These are phyloP conservation scores for Glyphotaelius pellucidus DNA, from an alignment of 2,888 invertebrate genomes.

Conservation along the genomic window DNA sequence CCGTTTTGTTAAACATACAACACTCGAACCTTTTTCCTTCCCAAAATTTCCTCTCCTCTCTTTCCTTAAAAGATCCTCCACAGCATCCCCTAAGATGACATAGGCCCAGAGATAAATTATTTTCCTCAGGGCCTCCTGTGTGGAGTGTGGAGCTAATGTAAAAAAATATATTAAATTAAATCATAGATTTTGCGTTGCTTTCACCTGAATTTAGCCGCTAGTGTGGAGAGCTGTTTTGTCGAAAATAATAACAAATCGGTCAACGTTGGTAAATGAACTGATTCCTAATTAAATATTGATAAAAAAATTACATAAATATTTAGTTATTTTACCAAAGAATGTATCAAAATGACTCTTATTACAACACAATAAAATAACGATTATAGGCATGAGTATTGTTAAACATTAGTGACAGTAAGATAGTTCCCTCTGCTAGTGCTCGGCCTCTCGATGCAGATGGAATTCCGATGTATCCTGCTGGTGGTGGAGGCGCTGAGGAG, in stretches of 20 bases:
- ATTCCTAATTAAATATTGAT: neutral
- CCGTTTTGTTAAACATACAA: too few relatives aligned
- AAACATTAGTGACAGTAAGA: constrained; percentile 65
- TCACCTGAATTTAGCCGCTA: neutral
- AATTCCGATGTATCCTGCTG: constrained; percentile 62
- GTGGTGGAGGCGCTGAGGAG: constrained; percentile 56
- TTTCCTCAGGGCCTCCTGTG: too few relatives aligned
- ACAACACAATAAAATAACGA: neutral
- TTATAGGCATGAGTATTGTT: constrained; percentile 23
- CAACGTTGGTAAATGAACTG: neutral
- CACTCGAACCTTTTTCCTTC: too few relatives aligned
- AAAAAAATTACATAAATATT: neutral
- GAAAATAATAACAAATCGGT: neutral
- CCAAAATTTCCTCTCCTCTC: too few relatives aligned
- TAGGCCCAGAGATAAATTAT: too few relatives aligned
- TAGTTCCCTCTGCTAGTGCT: constrained; percentile 63
- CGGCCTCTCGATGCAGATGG: constrained; percentile 63
- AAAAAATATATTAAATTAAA: neutral
- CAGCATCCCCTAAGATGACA: too few relatives aligned
- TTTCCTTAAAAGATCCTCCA: too few relatives aligned
- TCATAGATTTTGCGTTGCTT: neutral
- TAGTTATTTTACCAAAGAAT: neutral
- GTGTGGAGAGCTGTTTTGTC: neutral
- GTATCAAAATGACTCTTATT: neutral
- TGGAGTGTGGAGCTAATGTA: too few relatives aligned